phyloP scores from a whole-genome alignment of 2,888 invertebrate genomes.

The Trichogramma dendrolimi region DNA sequence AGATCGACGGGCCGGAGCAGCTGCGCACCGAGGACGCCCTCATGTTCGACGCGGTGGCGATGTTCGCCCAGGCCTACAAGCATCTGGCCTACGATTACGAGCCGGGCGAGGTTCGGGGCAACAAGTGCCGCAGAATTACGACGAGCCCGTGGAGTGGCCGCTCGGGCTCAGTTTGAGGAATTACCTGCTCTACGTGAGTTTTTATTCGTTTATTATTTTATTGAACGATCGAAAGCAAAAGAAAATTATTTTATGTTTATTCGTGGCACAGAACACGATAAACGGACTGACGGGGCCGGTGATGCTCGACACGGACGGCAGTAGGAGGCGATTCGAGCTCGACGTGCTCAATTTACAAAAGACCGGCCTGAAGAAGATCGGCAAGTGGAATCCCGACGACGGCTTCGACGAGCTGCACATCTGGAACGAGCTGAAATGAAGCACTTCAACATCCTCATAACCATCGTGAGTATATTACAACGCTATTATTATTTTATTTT shows the following conservation, averaged over 20 bases:
- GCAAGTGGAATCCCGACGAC: conserved; percentile 64
- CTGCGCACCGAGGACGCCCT: conserved; percentile 72
- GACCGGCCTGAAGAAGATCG: conserved; percentile 65
- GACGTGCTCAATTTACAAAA: conserved; percentile 65
- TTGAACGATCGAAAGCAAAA: background rate
- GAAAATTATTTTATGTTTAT: background rate
- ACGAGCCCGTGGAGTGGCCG: conserved; percentile 62
- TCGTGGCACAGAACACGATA: conserved; percentile 56
- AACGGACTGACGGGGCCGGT: conserved; percentile 73
- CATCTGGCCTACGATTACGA: conserved; percentile 54
- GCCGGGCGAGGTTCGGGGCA: background rate
- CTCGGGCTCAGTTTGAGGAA: conserved; percentile 79
- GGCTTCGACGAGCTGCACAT: conserved; percentile 56
- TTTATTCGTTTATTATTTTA: background rate
- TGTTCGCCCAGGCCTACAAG: conserved; percentile 72
- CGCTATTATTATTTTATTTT: background rate
- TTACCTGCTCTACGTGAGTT: conserved; percentile 69
- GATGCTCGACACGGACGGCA: conserved; percentile 74
- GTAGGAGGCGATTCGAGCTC: conserved; percentile 65
- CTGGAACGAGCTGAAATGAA: conserved; percentile 40
- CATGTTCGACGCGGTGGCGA: conserved; percentile 75
- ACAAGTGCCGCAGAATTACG: conserved; percentile 60
- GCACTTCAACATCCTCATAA: conserved; percentile 70
- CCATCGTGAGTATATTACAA: conserved; percentile 56
- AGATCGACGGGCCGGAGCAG: conserved; percentile 30